These are phyloP conservation scores for Homarus gammarus DNA, from an alignment of 2,888 invertebrate genomes.

Conservation along the genomic window DNA sequence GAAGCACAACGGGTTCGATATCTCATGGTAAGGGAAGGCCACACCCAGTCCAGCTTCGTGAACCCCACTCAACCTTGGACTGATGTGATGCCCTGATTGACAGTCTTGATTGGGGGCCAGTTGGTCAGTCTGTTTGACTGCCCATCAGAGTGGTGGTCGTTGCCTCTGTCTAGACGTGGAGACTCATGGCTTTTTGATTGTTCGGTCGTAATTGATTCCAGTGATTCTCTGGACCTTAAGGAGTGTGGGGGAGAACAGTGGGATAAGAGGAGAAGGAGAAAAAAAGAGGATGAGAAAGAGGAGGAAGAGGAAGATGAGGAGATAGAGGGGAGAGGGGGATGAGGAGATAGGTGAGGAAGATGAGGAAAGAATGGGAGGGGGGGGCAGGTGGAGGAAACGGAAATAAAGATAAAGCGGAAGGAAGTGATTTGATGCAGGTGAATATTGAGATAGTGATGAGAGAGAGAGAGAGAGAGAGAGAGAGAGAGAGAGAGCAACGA, in stretches of 20 bases:
- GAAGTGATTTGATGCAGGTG: neutral
- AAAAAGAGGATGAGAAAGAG: neutral
- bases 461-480: neutral
- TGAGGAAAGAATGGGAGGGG: neutral
- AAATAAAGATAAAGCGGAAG: neutral
- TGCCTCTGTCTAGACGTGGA: too few species aligned
- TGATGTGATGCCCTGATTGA: too few species aligned
- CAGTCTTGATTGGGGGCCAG: too few species aligned
- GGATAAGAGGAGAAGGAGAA: neutral
- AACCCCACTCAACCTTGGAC: too few species aligned
- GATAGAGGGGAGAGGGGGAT: neutral
- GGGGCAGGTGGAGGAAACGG: neutral
- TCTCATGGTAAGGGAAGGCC: too few species aligned
- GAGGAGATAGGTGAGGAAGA: neutral
- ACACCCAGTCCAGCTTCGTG: too few species aligned
- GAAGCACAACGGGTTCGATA: too few species aligned
- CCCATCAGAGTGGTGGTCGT: too few species aligned
- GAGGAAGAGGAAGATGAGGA: constrained; percentile 10
- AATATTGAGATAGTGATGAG: too few species aligned
- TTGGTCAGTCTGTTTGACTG: too few species aligned
- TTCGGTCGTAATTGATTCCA: too few species aligned
- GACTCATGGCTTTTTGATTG: too few species aligned
- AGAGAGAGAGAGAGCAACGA: constrained; percentile 1
- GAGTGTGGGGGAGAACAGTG: neutral
- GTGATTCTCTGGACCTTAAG: neutral